These are phyloP conservation scores for Orycteropus afer DNA, from an alignment of 2,113 vertebrate species.

Conservation along the genomic window DNA sequence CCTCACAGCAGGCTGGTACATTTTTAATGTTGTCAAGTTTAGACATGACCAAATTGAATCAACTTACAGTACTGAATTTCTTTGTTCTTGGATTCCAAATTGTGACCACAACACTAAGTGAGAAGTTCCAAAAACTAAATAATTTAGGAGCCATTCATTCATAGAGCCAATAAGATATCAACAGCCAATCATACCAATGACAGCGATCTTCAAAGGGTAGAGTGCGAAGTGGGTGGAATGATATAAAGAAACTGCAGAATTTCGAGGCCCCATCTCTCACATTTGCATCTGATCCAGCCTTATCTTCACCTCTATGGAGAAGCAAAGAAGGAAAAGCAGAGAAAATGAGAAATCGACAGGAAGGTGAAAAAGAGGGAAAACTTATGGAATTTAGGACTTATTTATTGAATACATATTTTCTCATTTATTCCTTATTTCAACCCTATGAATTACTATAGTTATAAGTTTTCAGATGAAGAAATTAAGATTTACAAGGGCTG, in stretches of 20 bases:
- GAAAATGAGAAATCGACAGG: neutral
- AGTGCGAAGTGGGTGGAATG: neutral
- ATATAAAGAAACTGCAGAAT: neutral
- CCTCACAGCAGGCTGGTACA: neutral
- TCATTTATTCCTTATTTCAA: neutral
- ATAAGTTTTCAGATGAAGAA: neutral
- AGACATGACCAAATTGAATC: constrained; percentile 32
- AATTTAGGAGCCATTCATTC: constrained; percentile 15
- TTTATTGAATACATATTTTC: neutral
- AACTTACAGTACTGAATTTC: constrained; percentile 62
- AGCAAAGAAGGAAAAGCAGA: neutral
- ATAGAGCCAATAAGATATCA: neutral
- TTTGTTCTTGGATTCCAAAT: constrained; percentile 53
- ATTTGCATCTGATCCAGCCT: neutral
- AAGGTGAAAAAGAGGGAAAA: neutral
- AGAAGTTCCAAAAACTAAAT: constrained; percentile 34
- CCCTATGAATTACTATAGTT: neutral
- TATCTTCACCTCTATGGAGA: neutral
- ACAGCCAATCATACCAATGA: neutral
- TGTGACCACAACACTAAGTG: constrained; percentile 3
- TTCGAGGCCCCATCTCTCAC: neutral
- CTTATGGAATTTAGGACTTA: neutral
- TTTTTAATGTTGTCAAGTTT: constrained; percentile 50
- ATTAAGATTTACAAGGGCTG: neutral
- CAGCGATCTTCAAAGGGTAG: neutral